Percentiles rank a stretch among this genome's conserved stretches.
Evolutionary conservation across 2,888 invertebrate species (phyloP).

Genomic region (Sthenelais limicola): DNA sequence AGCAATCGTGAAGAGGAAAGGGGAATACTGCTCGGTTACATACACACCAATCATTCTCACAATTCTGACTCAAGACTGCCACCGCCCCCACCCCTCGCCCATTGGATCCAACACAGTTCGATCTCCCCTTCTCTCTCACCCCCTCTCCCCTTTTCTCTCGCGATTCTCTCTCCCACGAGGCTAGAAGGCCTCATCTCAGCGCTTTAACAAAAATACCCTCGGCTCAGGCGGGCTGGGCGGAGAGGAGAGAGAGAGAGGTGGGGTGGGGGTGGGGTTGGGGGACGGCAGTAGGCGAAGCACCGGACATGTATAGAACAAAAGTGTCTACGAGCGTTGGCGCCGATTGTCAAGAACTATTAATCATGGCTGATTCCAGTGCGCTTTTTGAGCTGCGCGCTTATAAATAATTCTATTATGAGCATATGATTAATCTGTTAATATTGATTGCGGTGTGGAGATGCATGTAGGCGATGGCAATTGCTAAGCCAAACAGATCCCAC

Average conservation of each 20-base stretch:
- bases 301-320: conserved; percentile 7
- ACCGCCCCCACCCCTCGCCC: no score
- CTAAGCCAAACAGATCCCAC: conserved; percentile 33
- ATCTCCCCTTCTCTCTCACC: no score
- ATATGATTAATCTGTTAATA: conserved; percentile 27
- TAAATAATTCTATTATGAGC: conserved; percentile 33
- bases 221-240: not conserved
- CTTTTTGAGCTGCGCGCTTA: not conserved
- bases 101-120: no score
- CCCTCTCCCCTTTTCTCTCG: no score
- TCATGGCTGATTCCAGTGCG: conserved; percentile 12
- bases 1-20: conserved; percentile 1
- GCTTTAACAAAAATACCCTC: not conserved
- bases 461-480: not conserved
- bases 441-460: not conserved
- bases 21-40: no score
- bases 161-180: no score
- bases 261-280: not conserved
- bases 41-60: no score
- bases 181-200: no score
- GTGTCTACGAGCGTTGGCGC: conserved; percentile 16
- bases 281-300: not conserved
- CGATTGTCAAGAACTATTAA: conserved; percentile 29
- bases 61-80: no score
- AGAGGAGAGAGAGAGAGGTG: not conserved